Evolutionary conservation across 1,140 invertebrate species (phyloP).

Genomic region (Drosophila ficusphila): DNA sequence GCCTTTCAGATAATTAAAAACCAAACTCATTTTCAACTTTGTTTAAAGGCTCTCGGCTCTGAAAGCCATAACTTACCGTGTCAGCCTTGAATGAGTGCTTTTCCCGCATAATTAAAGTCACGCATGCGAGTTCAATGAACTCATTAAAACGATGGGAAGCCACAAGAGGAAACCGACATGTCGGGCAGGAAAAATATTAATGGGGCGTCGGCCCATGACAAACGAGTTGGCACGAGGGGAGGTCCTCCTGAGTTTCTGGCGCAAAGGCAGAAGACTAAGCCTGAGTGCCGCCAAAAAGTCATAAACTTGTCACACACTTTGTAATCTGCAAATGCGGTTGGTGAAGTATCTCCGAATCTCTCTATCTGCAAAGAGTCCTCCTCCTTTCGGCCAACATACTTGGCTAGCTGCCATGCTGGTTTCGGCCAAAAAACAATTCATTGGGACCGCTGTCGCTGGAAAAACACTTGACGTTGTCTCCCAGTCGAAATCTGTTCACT

Average conservation of each 20-base stretch:
- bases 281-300: conserved; percentile 73
- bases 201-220: conserved; percentile 52
- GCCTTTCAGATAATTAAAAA: background rate
- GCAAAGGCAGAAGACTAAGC: conserved; percentile 15
- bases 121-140: conserved; percentile 68
- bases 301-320: conserved; percentile 78
- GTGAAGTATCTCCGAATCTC: background rate
- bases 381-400: too few species aligned
- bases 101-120: conserved; percentile 47
- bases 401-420: conserved; percentile 60
- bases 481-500: conserved; percentile 4
- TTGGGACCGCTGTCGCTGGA: conserved; percentile 17
- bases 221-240: background rate
- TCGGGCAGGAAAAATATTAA: conserved; percentile 51
- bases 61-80: conserved; percentile 9
- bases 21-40: background rate
- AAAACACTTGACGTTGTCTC: conserved; percentile 23
- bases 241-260: background rate
- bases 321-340: conserved; percentile 59
- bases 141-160: conserved; percentile 58
- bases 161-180: conserved; percentile 25
- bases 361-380: background rate
- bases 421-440: conserved; percentile 46
- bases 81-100: conserved; percentile 6
- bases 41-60: background rate